phyloP scores from a whole-genome alignment of 2,797 vertebrate genomes.

The Diplodus sargus region DNA sequence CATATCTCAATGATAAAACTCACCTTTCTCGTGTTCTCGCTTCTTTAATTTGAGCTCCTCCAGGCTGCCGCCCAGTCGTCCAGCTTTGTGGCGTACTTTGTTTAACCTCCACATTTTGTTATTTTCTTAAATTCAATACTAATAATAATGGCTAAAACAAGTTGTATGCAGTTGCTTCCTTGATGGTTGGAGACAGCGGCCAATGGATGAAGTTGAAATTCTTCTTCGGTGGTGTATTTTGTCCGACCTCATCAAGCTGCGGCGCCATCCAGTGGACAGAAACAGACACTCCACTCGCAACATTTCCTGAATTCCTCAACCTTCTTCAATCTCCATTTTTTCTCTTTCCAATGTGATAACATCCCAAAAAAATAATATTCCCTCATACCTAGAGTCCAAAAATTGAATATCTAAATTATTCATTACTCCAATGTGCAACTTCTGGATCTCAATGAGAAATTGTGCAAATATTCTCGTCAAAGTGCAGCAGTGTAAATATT shows the following conservation, averaged over 20 bases:
- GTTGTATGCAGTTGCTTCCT: background rate
- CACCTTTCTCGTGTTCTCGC: conserved; percentile 83
- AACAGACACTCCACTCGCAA: background rate
- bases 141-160: background rate
- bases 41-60: conserved; percentile 80
- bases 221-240: background rate
- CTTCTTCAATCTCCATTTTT: too few species aligned
- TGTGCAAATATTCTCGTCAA: too few species aligned
- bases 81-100: conserved; percentile 77
- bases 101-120: conserved; percentile 83
- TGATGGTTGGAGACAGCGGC: background rate
- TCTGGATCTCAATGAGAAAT: too few species aligned
- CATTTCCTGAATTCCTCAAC: too few species aligned
- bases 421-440: too few species aligned
- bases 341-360: too few species aligned
- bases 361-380: too few species aligned
- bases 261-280: conserved; percentile 8
- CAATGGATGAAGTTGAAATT: background rate
- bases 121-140: too few species aligned
- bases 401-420: too few species aligned
- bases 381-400: too few species aligned
- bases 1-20: background rate
- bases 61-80: conserved; percentile 40
- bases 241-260: background rate
- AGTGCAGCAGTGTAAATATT: too few species aligned